These are phyloP conservation scores for Polydrusus pterygomalis DNA, from an alignment of 2,888 invertebrate species.

Conservation along the genomic window DNA sequence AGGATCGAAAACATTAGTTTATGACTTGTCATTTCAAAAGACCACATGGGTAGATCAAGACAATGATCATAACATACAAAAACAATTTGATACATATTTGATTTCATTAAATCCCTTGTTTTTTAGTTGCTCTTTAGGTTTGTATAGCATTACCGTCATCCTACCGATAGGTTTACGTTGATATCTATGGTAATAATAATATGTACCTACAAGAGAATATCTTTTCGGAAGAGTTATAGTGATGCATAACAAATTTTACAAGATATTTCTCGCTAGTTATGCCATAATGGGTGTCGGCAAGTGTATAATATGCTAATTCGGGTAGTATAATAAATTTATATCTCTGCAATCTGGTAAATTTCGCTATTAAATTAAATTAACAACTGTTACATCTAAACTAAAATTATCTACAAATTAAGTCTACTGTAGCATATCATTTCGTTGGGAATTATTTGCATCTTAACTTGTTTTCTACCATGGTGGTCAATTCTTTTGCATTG, in stretches of 20 bases:
- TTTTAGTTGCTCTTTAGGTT: constrained; percentile 26
- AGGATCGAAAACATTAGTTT: constrained; percentile 49
- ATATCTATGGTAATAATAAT: constrained; percentile 12
- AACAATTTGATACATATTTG: constrained; percentile 56
- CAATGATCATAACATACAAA: constrained; percentile 48
- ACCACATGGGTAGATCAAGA: constrained; percentile 54
- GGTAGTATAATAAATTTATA: constrained; percentile 21
- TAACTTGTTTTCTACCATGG: constrained; percentile 50
- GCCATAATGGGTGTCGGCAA: constrained; percentile 13
- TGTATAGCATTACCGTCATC: constrained; percentile 47
- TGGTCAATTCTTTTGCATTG: constrained; percentile 51
- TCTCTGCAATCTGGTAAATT: constrained; percentile 27
- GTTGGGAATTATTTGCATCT: constrained; percentile 51
- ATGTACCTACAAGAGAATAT: not conserved
- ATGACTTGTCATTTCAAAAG: constrained; percentile 52
- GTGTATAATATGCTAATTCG: constrained; percentile 19
- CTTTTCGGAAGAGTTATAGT: not conserved
- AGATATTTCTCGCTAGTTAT: constrained; percentile 8
- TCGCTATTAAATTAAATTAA: constrained; percentile 36
- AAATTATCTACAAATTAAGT: constrained; percentile 46
- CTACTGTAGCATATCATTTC: constrained; percentile 48
- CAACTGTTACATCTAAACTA: constrained; percentile 37
- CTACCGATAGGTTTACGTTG: constrained; percentile 34
- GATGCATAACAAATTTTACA: constrained; percentile 17
- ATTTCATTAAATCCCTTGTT: constrained; percentile 50